phyloP scores from a whole-genome alignment of 2,888 invertebrate species.

The Drosophila kuntzei region DNA sequence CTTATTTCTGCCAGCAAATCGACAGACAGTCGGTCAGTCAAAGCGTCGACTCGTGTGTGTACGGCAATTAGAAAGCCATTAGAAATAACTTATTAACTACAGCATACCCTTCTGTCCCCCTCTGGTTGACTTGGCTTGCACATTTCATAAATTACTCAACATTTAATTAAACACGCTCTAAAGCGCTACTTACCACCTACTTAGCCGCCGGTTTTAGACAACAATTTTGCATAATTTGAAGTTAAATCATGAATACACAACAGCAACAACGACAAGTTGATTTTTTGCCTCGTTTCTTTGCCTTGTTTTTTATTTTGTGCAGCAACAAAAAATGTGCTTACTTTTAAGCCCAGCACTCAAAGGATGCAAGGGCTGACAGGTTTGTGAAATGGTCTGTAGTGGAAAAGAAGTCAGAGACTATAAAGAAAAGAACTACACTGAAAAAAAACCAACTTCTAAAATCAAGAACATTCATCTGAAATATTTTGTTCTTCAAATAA shows the following conservation, averaged over 20 bases:
- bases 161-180: constrained; percentile 81
- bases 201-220: constrained; percentile 80
- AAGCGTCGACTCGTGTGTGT: constrained; percentile 16
- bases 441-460: no score
- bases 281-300: constrained; percentile 55
- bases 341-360: neutral
- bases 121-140: constrained; percentile 9
- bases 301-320: constrained; percentile 24
- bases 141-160: constrained; percentile 82
- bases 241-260: constrained; percentile 69
- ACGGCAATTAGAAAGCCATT: constrained; percentile 80
- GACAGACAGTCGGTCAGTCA: neutral
- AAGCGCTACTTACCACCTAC: constrained; percentile 83
- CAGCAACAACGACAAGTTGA: constrained; percentile 43
- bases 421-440: no score
- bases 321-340: constrained; percentile 29
- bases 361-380: neutral
- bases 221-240: constrained; percentile 79
- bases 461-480: no score
- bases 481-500: no score
- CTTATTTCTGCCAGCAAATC: constrained; percentile 21
- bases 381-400: neutral
- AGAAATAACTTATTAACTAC: constrained; percentile 74
- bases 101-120: neutral
- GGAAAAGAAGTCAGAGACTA: no score